phyloP scores from a whole-genome alignment of 37 sponge, comb jelly and placozoan genomes.

The Dysidea cf. avara region DNA sequence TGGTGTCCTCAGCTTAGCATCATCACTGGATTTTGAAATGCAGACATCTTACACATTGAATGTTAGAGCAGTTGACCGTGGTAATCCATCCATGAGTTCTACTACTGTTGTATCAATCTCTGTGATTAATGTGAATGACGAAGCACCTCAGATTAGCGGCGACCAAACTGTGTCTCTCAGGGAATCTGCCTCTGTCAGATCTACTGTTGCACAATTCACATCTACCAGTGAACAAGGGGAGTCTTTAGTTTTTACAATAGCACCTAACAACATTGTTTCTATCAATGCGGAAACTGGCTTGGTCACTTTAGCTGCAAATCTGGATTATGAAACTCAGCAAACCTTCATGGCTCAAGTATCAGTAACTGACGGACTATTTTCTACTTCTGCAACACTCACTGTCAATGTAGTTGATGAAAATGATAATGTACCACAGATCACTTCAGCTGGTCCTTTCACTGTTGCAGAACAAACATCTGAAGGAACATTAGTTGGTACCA shows the following conservation, averaged over 20 bases:
- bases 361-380: conserved; percentile 45
- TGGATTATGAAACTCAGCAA: conserved; percentile 66
- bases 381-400: conserved; percentile 17
- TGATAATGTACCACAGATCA: conserved; percentile 63
- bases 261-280: conserved; percentile 18
- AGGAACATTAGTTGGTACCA: conserved; percentile 28
- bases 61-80: conserved; percentile 45
- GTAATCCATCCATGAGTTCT: conserved; percentile 11
- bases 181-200: no score
- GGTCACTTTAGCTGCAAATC: conserved; percentile 21
- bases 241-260: no score
- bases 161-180: no score
- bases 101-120: conserved; percentile 30
- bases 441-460: conserved; percentile 10
- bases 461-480: conserved; percentile 37
- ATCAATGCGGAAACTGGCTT: conserved; percentile 55
- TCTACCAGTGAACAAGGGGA: no score
- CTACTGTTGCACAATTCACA: no score
- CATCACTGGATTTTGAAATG: conserved; percentile 48
- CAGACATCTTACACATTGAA: conserved; percentile 9
- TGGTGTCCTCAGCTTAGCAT: conserved; percentile 53
- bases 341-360: conserved; percentile 39
- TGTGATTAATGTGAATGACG: conserved; percentile 78
- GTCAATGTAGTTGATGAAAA: conserved; percentile 79
- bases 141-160: conserved; percentile 34